A percentile compares a stretch with the other conserved stretches of the same genome.
These are phyloP conservation scores for Montipora capricornis DNA, from an alignment of 64 coral and sea anemone genomes.

Conservation along the genomic window DNA sequence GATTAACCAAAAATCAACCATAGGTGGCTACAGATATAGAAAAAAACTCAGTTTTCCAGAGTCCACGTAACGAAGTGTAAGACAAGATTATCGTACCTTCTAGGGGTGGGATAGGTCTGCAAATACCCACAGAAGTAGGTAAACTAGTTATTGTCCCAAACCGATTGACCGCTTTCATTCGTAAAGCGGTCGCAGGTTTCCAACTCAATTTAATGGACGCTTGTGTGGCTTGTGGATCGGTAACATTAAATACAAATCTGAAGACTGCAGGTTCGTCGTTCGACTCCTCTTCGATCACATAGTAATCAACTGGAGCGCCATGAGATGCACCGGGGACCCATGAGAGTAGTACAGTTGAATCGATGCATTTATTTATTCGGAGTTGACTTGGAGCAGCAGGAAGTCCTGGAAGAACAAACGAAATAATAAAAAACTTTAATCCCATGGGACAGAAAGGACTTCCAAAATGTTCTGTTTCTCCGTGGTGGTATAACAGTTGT, in stretches of 20 bases:
- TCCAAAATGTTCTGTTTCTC: too few relatives aligned
- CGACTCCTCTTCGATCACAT: conserved; percentile 77
- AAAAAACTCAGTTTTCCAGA: too few relatives aligned
- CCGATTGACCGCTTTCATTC: conserved; percentile 75
- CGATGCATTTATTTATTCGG: conserved; percentile 37
- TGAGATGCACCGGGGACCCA: conserved; percentile 44
- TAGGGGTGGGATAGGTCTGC: not conserved
- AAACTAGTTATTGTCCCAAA: conserved; percentile 77
- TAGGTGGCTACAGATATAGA: too few relatives aligned
- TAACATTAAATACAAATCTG: conserved; percentile 52
- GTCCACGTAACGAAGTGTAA: not conserved
- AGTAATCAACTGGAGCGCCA: conserved; percentile 68
- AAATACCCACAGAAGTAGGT: conserved; percentile 24
- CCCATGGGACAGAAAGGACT: not conserved
- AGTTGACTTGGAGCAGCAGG: conserved; percentile 74
- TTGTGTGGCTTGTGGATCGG: conserved; percentile 34
- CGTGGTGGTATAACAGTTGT: too few relatives aligned
- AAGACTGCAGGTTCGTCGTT: conserved; percentile 50
- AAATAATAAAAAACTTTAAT: not conserved
- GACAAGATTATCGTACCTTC: not conserved
- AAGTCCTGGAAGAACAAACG: conserved; percentile 39
- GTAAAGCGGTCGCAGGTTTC: conserved; percentile 60
- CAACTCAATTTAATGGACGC: conserved; percentile 29
- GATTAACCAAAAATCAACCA: too few relatives aligned
- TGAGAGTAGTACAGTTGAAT: conserved; percentile 19